Conservation (phyloP, 2,797 vertebrate genomes). For the Rhinella marina region DNA sequence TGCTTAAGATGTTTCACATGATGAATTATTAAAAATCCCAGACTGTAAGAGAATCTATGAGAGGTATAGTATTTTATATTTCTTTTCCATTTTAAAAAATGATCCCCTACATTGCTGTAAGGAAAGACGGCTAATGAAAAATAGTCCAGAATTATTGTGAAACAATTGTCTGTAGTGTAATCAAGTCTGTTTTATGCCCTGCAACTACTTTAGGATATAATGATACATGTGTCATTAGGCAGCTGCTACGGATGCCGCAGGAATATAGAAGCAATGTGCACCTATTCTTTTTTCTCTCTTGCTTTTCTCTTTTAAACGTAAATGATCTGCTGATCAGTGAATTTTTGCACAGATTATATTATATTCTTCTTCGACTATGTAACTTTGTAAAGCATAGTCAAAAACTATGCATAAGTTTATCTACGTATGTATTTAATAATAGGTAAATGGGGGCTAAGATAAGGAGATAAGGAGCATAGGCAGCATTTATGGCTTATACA, state of each 20-base stretch:
- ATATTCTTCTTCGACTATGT: constrained; percentile 50
- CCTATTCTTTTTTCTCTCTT: constrained; percentile 79
- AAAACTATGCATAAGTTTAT: not conserved
- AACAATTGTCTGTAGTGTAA: constrained; percentile 89
- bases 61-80: constrained; percentile 71
- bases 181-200: constrained; percentile 86
- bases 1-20: constrained; percentile 77
- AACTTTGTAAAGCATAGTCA: constrained; percentile 58
- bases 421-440: not conserved
- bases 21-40: constrained; percentile 85
- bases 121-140: constrained; percentile 84
- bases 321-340: constrained; percentile 62
- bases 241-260: constrained; percentile 83
- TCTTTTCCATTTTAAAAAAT: constrained; percentile 74
- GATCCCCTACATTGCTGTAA: constrained; percentile 79
- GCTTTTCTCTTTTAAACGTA: constrained; percentile 65
- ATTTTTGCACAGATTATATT: constrained; percentile 58
- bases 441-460: not conserved
- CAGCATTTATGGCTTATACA: too few species aligned
- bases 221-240: constrained; percentile 88
- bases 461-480: too few species aligned
- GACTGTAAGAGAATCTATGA: constrained; percentile 77
- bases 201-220: constrained; percentile 84
- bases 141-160: constrained; percentile 83
- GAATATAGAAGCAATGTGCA: constrained; percentile 80